Conservation (phyloP, 2,113 vertebrate genomes). For the Erpornis zantholeuca region DNA sequence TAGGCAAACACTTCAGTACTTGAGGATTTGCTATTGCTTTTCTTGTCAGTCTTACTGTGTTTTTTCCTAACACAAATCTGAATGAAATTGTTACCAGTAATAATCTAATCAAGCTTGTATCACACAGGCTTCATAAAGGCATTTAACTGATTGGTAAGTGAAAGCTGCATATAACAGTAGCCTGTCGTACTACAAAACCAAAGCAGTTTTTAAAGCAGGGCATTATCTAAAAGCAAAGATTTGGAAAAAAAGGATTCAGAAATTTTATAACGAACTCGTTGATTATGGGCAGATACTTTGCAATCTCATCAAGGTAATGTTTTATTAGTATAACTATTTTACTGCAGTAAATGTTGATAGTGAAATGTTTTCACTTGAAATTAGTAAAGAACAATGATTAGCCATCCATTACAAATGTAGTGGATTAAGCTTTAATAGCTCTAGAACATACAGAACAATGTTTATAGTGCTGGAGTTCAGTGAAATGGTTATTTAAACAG, state of each 20-base stretch:
- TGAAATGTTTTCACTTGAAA: neutral
- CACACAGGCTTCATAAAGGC: neutral
- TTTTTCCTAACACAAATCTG: neutral
- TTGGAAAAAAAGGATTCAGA: neutral
- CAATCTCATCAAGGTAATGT: neutral
- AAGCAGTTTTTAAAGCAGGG: neutral
- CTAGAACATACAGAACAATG: neutral
- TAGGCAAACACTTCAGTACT: neutral
- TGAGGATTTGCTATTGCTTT: neutral
- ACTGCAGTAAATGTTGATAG: neutral
- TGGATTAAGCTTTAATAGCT: neutral
- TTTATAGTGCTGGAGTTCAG: constrained; percentile 11
- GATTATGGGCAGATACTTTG: neutral
- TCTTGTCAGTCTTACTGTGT: neutral
- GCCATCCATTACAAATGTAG: neutral
- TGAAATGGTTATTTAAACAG: constrained; percentile 39
- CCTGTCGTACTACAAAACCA: neutral
- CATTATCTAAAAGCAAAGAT: neutral
- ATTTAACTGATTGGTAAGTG: neutral
- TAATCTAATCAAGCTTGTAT: neutral
- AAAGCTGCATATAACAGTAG: neutral
- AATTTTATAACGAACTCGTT: neutral
- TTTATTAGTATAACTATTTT: neutral
- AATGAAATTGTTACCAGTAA: neutral
- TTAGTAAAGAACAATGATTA: neutral